Base-by-base conservation (phyloP, 2,797 vertebrate species). In the Astyanax mexicanus region DNA sequence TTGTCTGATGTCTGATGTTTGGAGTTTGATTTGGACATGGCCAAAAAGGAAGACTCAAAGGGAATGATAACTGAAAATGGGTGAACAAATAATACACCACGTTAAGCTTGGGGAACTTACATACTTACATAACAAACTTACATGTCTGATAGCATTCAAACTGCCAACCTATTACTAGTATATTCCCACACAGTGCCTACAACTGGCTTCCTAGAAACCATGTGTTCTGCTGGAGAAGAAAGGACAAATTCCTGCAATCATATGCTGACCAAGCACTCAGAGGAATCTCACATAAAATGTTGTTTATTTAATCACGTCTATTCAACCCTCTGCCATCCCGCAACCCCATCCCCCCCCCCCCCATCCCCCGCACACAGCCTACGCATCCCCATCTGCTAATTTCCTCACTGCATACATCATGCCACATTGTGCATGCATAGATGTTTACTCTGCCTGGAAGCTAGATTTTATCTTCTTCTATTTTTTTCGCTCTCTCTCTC, bases 211-310 rank as follows among this genome's bases (percentile, higher is more conserved):
- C 49, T 27, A 51, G 47, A 74, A 64, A 55, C 51, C 37, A n/a
- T 17, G 60, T 13, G 29, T 62, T 52, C 21, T 44, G 15, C 21
- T 45, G 45, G 65, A 47, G 29, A 15, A 52, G 57, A 55, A 25
- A 21, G 40, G 60, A 11, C 57, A 40, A 37, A 37, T 69, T 68
- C 40, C 49, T 42, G 15, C 61, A 38, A 68, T 79, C 66, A 52
- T 52, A 55, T 79, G 71, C 71, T 64, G 64, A 79, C 57, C 68
- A 73, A 54, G 77, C 47, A 49, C 37, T 52, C 35, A 62, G 27
- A 73, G 62, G 23, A 9, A n/a, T 1, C 27, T n/a, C 37, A 42
- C 57, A 79, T 69, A 49, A 69, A 69, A 69, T 21, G 21, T 21
- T 64, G 37, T 74, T 61, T 69, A 29, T 52, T 49, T 35, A 75